phyloP scores from a whole-genome alignment of 2,888 invertebrate species.

The Ramazzottius varieornatus region DNA sequence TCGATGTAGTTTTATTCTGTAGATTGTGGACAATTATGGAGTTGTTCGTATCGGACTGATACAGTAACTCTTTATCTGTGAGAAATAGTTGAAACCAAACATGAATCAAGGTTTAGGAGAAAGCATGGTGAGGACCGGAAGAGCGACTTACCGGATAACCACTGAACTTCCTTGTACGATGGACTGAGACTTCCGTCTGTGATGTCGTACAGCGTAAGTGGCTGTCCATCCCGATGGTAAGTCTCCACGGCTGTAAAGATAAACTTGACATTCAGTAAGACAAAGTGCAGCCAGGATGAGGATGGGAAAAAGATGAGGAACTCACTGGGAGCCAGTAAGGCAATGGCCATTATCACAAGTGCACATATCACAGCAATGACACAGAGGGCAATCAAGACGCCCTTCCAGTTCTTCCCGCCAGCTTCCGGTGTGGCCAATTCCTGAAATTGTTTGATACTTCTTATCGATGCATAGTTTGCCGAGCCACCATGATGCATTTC shows the following conservation, averaged over 20 bases:
- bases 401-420: not conserved
- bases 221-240: not conserved
- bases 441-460: not conserved
- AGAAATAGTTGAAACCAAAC: too few relatives aligned
- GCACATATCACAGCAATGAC: slow-evolving; percentile 1
- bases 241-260: not conserved
- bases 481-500: not conserved
- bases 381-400: not conserved
- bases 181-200: not conserved
- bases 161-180: not conserved
- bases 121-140: too few relatives aligned
- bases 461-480: not conserved
- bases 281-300: too few relatives aligned
- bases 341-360: not conserved
- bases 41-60: not conserved
- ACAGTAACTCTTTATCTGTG: not conserved
- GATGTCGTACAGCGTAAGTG: not conserved
- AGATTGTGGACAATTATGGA: not conserved
- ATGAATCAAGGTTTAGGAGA: too few relatives aligned
- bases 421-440: not conserved
- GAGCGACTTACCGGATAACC: not conserved
- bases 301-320: too few relatives aligned
- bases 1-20: not conserved
- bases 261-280: not conserved
- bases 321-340: not conserved